Conservation (phyloP, 2,113 vertebrate species). For the Sula dactylatra region DNA sequence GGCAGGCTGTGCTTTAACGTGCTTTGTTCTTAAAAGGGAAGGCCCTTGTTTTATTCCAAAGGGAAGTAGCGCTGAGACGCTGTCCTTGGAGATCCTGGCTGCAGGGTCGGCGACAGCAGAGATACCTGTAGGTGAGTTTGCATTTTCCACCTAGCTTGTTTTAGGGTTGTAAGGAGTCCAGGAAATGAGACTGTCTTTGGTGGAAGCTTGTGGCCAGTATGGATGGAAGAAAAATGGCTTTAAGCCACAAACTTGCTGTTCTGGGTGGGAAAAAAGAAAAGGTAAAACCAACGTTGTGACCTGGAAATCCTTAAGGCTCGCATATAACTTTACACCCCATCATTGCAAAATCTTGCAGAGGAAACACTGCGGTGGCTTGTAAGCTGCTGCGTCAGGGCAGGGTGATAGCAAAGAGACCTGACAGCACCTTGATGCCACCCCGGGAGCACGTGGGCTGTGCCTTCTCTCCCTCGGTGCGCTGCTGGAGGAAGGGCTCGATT, state of each 20-base stretch:
- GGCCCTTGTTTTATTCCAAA: too few species aligned
- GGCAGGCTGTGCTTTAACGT: neutral
- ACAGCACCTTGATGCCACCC: neutral
- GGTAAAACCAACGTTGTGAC: neutral
- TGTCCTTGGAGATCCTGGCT: neutral
- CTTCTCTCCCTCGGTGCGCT: neutral
- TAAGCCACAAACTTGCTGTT: neutral
- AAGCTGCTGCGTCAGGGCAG: fast-evolving
- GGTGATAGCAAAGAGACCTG: neutral
- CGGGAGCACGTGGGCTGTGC: fast-evolving
- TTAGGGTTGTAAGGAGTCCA: fast-evolving
- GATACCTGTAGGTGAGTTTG: neutral
- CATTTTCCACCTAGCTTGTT: neutral
- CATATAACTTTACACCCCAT: fast-evolving
- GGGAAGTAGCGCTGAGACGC: fast-evolving
- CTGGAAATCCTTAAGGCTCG: neutral
- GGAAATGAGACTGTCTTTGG: neutral
- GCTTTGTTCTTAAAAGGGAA: neutral
- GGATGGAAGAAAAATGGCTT: neutral
- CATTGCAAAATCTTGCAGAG: fast-evolving
- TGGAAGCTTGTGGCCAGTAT: neutral
- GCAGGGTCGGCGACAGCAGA: neutral
- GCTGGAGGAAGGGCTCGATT: neutral
- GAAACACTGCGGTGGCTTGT: fast-evolving
- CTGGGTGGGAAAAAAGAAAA: fast-evolving